Percentiles rank a stretch among this genome's conserved stretches.
These are phyloP conservation scores for Rhinoderma darwinii DNA, from an alignment of 2,113 vertebrate species.

Conservation along the genomic window DNA sequence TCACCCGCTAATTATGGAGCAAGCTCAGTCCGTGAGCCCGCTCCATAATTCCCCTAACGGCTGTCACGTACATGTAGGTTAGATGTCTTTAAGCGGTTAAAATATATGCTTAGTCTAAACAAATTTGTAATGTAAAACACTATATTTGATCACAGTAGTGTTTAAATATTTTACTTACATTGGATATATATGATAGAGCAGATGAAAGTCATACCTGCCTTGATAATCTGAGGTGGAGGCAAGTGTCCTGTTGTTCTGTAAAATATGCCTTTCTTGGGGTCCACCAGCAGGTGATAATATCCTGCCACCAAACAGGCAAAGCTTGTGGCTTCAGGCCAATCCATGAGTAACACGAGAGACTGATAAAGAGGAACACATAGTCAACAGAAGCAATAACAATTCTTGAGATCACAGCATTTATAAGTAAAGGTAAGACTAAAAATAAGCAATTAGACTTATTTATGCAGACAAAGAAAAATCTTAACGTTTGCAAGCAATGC, in stretches of 20 bases:
- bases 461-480: too few species aligned
- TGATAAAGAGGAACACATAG: slow-evolving; percentile 66
- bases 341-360: slow-evolving; percentile 95
- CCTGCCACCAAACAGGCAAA: slow-evolving; percentile 96
- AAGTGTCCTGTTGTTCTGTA: slow-evolving; percentile 83
- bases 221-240: slow-evolving; percentile 84
- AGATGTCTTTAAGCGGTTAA: too few species aligned
- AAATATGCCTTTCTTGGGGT: slow-evolving; percentile 92
- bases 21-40: too few species aligned
- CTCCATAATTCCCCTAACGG: too few species aligned
- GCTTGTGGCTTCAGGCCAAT: slow-evolving; percentile 97
- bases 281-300: slow-evolving; percentile 96
- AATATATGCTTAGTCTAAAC: too few species aligned
- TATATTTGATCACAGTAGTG: background rate
- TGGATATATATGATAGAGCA: background rate
- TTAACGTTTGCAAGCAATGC: too few species aligned
- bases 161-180: background rate
- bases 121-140: background rate
- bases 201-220: slow-evolving; percentile 91
- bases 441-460: too few species aligned
- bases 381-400: background rate
- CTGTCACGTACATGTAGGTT: too few species aligned
- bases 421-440: too few species aligned
- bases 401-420: too few species aligned
- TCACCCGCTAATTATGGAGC: too few species aligned